phyloP scores from a whole-genome alignment of 92 coral and sea anemone species.

The Porites cylindrica region DNA sequence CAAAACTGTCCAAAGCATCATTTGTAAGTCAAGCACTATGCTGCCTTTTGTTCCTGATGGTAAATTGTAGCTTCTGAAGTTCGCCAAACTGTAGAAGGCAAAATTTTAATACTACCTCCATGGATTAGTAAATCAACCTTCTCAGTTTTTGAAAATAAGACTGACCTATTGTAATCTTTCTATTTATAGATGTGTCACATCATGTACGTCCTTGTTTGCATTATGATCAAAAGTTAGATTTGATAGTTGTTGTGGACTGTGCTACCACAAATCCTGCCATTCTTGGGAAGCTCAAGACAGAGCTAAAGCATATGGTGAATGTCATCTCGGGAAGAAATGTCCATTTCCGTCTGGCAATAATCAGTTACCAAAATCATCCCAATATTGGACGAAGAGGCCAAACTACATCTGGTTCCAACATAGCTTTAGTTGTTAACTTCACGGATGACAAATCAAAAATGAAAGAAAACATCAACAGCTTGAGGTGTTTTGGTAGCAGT shows the following conservation, averaged over 20 bases:
- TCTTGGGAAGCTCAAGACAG: not conserved
- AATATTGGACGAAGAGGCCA: no score
- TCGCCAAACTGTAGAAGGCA: no score
- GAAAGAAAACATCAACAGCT: not conserved
- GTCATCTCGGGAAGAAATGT: not conserved
- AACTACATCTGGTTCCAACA: no score
- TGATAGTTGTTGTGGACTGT: conserved; percentile 32
- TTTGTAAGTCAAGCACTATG: no score
- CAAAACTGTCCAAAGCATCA: no score
- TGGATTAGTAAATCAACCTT: no score
- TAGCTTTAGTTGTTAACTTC: conserved; percentile 1
- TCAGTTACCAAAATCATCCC: conserved; percentile 26
- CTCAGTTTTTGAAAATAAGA: no score
- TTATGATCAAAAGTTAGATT: conserved; percentile 30
- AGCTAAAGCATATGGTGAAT: not conserved
- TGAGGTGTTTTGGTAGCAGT: conserved; percentile 18
- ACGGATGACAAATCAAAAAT: not conserved
- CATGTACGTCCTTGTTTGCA: not conserved
- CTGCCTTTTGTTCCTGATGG: no score
- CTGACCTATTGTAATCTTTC: not conserved
- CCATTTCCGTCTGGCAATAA: conserved; percentile 32
- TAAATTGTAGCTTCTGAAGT: no score
- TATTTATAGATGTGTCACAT: not conserved
- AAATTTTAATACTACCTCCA: no score
- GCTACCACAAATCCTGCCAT: conserved; percentile 15